phyloP scores from a whole-genome alignment of 2,113 vertebrate genomes.

The Neolamprologus brichardi region DNA sequence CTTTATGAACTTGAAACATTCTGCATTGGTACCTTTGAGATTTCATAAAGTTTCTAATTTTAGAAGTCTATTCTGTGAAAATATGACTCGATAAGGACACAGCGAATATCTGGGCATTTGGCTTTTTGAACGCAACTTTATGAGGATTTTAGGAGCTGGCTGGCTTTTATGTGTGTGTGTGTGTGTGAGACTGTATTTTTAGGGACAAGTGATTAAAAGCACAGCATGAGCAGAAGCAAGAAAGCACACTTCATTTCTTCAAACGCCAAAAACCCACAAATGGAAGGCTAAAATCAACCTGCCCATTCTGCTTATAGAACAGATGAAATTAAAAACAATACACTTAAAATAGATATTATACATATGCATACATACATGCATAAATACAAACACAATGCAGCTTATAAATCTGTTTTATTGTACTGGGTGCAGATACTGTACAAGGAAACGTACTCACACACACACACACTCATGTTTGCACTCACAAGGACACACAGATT shows the following conservation, averaged over 20 bases:
- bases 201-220: not conserved
- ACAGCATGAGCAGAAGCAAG: not conserved
- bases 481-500: slow-evolving; percentile 1
- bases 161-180: not conserved
- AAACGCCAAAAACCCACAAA: not conserved
- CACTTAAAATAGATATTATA: not conserved
- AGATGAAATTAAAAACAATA: not conserved
- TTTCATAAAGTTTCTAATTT: not conserved
- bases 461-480: not conserved
- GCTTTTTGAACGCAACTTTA: not conserved
- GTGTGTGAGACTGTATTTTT: not conserved
- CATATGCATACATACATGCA: not conserved
- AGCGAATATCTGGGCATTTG: not conserved
- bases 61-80: not conserved
- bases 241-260: slow-evolving; percentile 22
- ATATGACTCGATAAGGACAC: not conserved
- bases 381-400: not conserved
- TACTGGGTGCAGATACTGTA: not conserved
- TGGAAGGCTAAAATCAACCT: slow-evolving; percentile 3
- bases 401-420: not conserved
- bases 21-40: not conserved
- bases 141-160: not conserved
- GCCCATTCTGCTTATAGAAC: not conserved
- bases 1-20: not conserved
- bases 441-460: not conserved